Evolutionary conservation across 2,113 vertebrate genomes (phyloP).

Genomic region (rat (Rattus norvegicus)): GRCr8 NC_086021.1:114012001-114012500

Average conservation of each 20-base stretch:
- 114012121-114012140: constrained; percentile 4
- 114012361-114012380: constrained; percentile 53
- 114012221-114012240: constrained; percentile 14
- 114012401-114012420: constrained; percentile 49
- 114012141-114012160: constrained; percentile 24
- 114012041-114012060: constrained; percentile 32
- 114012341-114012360: constrained; percentile 22
- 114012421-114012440: background rate
- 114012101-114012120: constrained; percentile 46
- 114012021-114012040: background rate
- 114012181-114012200: background rate
- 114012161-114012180: constrained; percentile 29
- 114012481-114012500: background rate
- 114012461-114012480: background rate
- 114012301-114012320: constrained; percentile 62
- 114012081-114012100: constrained; percentile 54
- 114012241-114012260: constrained; percentile 25
- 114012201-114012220: constrained; percentile 34
- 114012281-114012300: constrained; percentile 39
- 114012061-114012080: constrained; percentile 29
- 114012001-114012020: constrained; percentile 6
- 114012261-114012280: constrained; percentile 21
- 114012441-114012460: background rate
- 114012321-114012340: background rate
- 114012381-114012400: constrained; percentile 35